Evolutionary conservation across 37 sponge, comb jelly and placozoan species (phyloP), one percentile per base, ranked within the genome.

Genomic region (Oscarella lobularis): DNA sequence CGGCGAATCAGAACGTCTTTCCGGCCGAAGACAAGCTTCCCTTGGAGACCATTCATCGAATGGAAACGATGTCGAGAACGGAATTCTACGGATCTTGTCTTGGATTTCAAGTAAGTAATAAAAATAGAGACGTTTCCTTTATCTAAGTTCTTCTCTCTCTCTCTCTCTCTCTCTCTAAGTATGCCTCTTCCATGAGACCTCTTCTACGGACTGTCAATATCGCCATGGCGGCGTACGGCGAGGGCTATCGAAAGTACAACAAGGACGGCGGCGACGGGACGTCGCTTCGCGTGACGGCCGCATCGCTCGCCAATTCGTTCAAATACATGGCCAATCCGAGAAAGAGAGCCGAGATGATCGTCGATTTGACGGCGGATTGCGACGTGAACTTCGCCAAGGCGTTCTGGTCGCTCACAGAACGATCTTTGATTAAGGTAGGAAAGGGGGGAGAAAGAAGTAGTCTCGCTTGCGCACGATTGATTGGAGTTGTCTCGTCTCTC

Each of bases 141-240:
- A 48, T 48, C 20, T 48, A 48, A 9, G 20, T 48, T 48, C 60
- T 27, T 48, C 14, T 48, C 27, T 31, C 14, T 70, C 14, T 20
- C 27, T 70, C 20, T 70, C 39, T 33, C 80, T 78, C 27, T 69
- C n/a, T n/a, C n/a, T n/a, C n/a, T n/a, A n/a, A 92, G 93, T 92
- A 92, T 69, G 14, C 83, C 34, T 20, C 79, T 9, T 39, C 65
- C 2, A 48, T 88, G 76, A 81, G 41, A 72, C 80, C 73, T 0
- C 9, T 89, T 1, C 72, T 92, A 2, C 78, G 89, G 73, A 77
- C 76, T 66, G 39, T 92, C 14, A 79, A 71, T 0, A 66, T 92
- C 31, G 83, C 67, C 20, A 92, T 92, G 94, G 94, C 87, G 2
- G 84, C 94, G 30, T 89, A 89, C 71, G 87, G 87, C 67, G 38